Evolutionary conservation across 2,888 invertebrate species (phyloP).

Genomic region (Xanthia icteritia): DNA sequence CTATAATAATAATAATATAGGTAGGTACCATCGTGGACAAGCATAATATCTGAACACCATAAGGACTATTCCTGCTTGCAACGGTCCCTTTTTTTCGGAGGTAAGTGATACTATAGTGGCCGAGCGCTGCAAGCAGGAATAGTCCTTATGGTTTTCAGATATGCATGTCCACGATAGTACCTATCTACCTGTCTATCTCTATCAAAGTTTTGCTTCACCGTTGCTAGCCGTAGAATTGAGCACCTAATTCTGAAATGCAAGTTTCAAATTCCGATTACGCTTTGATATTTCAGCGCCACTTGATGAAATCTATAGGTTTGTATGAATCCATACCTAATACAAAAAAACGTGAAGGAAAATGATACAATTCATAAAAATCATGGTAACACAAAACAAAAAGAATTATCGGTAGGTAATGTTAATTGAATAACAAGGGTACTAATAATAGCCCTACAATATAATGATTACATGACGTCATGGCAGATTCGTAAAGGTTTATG

Average conservation of each 20-base stretch:
- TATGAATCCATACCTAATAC: background rate
- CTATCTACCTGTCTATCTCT: background rate
- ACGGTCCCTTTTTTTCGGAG: no score
- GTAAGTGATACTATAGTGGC: no score
- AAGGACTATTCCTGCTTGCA: no score
- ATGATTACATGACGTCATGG: background rate
- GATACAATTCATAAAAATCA: background rate
- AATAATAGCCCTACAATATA: no score
- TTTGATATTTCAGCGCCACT: background rate
- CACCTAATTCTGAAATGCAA: conserved; percentile 11
- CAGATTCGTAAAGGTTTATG: conserved; percentile 9
- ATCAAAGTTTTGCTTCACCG: conserved; percentile 16
- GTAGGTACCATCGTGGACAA: no score
- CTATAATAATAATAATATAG: background rate
- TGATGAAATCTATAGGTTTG: background rate
- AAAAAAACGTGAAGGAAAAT: background rate
- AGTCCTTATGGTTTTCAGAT: no score
- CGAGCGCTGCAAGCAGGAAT: no score
- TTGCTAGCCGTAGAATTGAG: conserved; percentile 2
- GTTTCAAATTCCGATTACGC: conserved; percentile 4
- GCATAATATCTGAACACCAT: no score
- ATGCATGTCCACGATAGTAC: no score
- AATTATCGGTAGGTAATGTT: background rate
- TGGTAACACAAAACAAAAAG: background rate
- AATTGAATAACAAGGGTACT: background rate